Evolutionary conservation across 2,888 invertebrate species (phyloP).

Genomic region (Rhaphigaster nebulosa): DNA sequence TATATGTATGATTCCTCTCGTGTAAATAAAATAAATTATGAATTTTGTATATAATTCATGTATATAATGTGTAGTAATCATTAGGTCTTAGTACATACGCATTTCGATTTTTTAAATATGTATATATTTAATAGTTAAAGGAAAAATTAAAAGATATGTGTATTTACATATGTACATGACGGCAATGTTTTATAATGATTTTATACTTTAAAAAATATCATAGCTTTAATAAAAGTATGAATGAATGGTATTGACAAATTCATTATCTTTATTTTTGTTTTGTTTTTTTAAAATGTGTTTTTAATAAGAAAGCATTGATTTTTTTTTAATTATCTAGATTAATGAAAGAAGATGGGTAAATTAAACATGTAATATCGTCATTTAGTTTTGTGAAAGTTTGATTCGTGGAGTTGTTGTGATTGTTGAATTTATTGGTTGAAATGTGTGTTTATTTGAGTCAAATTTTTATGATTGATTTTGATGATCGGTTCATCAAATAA

Average conservation of each 20-base stretch:
- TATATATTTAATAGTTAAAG: not conserved
- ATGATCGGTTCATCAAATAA: not conserved
- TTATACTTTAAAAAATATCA: not conserved
- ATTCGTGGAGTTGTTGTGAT: not conserved
- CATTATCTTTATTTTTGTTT: not conserved
- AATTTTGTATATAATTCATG: conserved; percentile 15
- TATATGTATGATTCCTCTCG: conserved; percentile 19
- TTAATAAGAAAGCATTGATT: not conserved
- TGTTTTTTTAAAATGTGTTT: not conserved
- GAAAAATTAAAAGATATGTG: not conserved
- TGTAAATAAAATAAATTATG: conserved; percentile 39
- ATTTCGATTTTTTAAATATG: not conserved
- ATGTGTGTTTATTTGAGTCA: not conserved
- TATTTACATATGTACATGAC: not conserved
- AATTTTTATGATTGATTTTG: not conserved
- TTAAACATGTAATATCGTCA: not conserved
- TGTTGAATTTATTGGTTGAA: not conserved
- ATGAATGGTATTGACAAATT: not conserved
- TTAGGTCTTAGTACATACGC: not conserved
- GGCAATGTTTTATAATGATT: not conserved
- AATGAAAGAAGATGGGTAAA: not conserved
- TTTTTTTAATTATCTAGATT: not conserved
- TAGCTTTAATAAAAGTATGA: conserved; percentile 1
- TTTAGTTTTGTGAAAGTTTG: not conserved
- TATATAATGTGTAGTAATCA: conserved; percentile 2